Conservation (phyloP, 1,140 invertebrate genomes). For the Luehdorfia chinensis region DNA sequence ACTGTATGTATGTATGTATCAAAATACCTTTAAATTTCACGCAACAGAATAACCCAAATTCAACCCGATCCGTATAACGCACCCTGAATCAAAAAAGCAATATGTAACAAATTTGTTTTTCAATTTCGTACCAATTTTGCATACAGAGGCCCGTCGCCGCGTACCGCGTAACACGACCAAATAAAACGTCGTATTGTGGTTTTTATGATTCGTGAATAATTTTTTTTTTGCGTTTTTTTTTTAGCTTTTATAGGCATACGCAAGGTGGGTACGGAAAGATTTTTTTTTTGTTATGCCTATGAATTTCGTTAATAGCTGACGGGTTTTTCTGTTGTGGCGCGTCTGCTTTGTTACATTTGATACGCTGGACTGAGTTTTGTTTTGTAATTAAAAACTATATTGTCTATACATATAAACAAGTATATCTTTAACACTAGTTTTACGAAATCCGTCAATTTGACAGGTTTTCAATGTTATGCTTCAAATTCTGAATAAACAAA, state of each 20-base stretch:
- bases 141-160: slow-evolving; percentile 45
- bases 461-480: too few species aligned
- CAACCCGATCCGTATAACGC: slow-evolving; percentile 34
- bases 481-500: too few species aligned
- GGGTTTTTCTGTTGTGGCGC: background rate
- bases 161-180: slow-evolving; percentile 37
- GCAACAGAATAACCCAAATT: slow-evolving; percentile 30
- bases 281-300: slow-evolving; percentile 33
- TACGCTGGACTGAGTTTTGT: too few species aligned
- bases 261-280: slow-evolving; percentile 52
- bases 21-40: too few species aligned
- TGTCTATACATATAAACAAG: too few species aligned
- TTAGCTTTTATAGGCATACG: slow-evolving; percentile 44
- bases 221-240: slow-evolving; percentile 37
- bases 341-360: too few species aligned
- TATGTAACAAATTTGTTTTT: slow-evolving; percentile 76
- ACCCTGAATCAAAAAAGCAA: slow-evolving; percentile 67
- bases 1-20: too few species aligned
- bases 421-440: too few species aligned
- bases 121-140: slow-evolving; percentile 75
- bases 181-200: slow-evolving; percentile 63
- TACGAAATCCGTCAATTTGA: too few species aligned
- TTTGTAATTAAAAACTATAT: too few species aligned
- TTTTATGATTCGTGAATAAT: slow-evolving; percentile 65
- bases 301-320: slow-evolving; percentile 38